phyloP scores from a whole-genome alignment of 35 echinoderm and acorn worm genomes.

The Antedon bifida region DNA sequence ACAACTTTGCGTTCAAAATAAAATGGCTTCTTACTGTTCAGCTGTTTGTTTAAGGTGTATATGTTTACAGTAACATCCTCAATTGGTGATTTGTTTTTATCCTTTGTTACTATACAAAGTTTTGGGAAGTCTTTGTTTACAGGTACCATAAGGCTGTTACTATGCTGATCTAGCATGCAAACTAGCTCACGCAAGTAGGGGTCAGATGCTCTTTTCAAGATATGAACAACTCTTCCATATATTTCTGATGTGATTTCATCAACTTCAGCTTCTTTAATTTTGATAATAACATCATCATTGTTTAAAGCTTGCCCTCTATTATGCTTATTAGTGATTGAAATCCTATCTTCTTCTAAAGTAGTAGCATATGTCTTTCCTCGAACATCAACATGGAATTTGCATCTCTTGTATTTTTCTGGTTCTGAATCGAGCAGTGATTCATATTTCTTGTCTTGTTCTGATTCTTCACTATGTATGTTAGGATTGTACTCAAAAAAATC shows the following conservation, averaged over 20 bases:
- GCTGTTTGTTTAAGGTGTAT: conserved; percentile 13
- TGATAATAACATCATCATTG: conserved; percentile 47
- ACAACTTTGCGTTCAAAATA: conserved; percentile 15
- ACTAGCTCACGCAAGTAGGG: conserved; percentile 58
- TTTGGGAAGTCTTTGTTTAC: conserved; percentile 73
- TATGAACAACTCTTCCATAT: conserved; percentile 60
- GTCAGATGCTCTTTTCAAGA: conserved; percentile 43
- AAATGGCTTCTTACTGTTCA: conserved; percentile 17
- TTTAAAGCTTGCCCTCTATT: conserved; percentile 44
- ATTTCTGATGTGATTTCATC: conserved; percentile 2
- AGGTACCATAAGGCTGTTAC: conserved; percentile 64
- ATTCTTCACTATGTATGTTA: background rate
- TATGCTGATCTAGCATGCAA: conserved; percentile 70
- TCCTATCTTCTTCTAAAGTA: conserved; percentile 15
- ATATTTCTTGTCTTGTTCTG: background rate
- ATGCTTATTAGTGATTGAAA: conserved; percentile 33
- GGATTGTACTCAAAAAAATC: conserved; percentile 19
- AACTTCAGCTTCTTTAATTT: conserved; percentile 38
- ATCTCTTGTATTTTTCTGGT: conserved; percentile 34
- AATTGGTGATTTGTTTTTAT: too few relatives aligned
- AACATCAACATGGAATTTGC: conserved; percentile 28
- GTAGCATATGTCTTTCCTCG: conserved; percentile 19
- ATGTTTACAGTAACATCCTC: conserved; percentile 13
- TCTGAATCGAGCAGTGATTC: background rate
- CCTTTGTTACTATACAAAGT: too few relatives aligned